Conservation (phyloP, 2,797 vertebrate genomes). For the Enteromius argenteus region DNA sequence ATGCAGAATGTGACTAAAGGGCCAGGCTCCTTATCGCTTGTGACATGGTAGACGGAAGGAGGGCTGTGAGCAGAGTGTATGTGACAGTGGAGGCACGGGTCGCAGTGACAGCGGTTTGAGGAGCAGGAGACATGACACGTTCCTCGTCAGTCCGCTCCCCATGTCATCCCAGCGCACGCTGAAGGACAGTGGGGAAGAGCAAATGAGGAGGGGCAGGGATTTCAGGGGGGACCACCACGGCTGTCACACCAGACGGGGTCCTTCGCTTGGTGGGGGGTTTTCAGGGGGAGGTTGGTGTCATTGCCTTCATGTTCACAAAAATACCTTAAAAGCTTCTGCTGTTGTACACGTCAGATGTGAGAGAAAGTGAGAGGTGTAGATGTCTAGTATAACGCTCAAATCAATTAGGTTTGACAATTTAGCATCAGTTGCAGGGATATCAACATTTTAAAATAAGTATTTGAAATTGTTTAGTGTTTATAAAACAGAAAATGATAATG, state of each 20-base stretch:
- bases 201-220: constrained; percentile 11
- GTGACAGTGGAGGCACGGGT: constrained; percentile 95
- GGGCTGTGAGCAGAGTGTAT: constrained; percentile 92
- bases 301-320: constrained; percentile 28
- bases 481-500: not conserved
- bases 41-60: constrained; percentile 89
- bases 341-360: constrained; percentile 7
- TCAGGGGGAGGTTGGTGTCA: not conserved
- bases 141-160: constrained; percentile 82
- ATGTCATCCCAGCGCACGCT: constrained; percentile 86
- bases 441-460: not conserved
- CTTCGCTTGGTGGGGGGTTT: constrained; percentile 17
- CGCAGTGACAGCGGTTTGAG: constrained; percentile 92
- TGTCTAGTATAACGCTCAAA: not conserved
- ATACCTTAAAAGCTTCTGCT: constrained; percentile 24
- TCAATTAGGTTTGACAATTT: not conserved
- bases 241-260: constrained; percentile 50
- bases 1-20: constrained; percentile 46
- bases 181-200: constrained; percentile 67
- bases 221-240: constrained; percentile 19
- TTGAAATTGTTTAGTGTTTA: not conserved
- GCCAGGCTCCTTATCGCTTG: constrained; percentile 83
- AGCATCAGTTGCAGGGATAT: not conserved
- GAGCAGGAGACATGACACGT: constrained; percentile 93
- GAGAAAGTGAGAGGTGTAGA: constrained; percentile 25